These are phyloP conservation scores for Microtus richardsoni DNA, from an alignment of 2,113 vertebrate genomes.

Conservation along the genomic window DNA sequence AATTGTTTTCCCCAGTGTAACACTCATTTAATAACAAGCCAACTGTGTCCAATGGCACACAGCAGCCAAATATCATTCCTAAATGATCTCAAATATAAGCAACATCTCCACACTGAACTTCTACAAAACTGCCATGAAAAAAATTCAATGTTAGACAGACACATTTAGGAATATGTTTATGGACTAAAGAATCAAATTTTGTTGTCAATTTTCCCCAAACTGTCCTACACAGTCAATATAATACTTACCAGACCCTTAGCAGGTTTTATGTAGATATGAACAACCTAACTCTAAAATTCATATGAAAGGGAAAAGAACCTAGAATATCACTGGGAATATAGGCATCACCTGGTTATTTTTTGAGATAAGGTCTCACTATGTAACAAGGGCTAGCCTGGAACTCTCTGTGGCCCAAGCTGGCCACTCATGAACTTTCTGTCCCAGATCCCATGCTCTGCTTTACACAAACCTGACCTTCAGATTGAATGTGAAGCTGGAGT, in stretches of 20 bases:
- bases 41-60: not conserved
- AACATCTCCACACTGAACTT: not conserved
- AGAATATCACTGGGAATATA: not conserved
- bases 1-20: not conserved
- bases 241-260: not conserved
- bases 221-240: not conserved
- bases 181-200: not conserved
- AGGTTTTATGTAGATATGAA: not conserved
- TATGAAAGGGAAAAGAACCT: not conserved
- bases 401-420: not conserved
- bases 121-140: not conserved
- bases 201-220: not conserved
- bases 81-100: not conserved
- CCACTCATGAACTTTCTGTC: not conserved
- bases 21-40: not conserved
- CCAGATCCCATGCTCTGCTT: not conserved
- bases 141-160: not conserved
- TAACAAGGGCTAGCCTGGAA: not conserved
- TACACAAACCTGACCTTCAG: not conserved
- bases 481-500: not conserved
- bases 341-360: not conserved
- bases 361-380: not conserved
- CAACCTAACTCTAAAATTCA: not conserved
- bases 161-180: not conserved
- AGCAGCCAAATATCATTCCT: not conserved